phyloP scores from a whole-genome alignment of 2,888 invertebrate species.

The Margaritifera margaritifera region DNA sequence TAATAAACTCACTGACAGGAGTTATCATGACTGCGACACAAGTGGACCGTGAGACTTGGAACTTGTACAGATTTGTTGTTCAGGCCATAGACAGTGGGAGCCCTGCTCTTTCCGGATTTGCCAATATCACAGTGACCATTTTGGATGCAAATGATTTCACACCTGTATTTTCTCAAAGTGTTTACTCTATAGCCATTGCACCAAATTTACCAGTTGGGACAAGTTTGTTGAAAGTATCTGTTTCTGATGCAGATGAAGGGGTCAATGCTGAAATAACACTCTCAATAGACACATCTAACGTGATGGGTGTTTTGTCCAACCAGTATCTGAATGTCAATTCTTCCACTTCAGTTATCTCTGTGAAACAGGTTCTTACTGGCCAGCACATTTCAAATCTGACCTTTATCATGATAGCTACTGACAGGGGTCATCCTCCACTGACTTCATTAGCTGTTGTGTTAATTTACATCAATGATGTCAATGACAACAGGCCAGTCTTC shows the following conservation, averaged over 20 bases:
- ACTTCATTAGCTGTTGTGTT: no score
- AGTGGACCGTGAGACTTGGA: background rate
- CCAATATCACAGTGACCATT: slow-evolving; percentile 1
- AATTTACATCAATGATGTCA: no score
- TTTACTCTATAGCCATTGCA: background rate
- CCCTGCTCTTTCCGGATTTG: background rate
- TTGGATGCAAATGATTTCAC: background rate
- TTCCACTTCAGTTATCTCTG: no score
- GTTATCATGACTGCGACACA: background rate
- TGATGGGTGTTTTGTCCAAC: no score
- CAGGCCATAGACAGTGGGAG: background rate
- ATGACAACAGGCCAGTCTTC: no score
- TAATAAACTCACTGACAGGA: background rate
- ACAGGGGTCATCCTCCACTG: no score
- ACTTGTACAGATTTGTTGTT: background rate
- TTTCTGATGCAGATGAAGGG: background rate
- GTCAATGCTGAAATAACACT: background rate
- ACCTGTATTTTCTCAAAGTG: background rate
- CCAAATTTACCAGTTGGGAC: slow-evolving; percentile 3
- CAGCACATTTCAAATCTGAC: no score
- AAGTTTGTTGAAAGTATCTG: slow-evolving; percentile 1
- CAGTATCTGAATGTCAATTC: no score
- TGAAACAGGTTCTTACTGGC: no score
- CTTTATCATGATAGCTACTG: no score
- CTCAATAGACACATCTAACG: no score